Percentiles rank a stretch among this genome's conserved stretches.
Conservation (phyloP, 2,797 vertebrate genomes). For the Sibirionetta formosa region DNA sequence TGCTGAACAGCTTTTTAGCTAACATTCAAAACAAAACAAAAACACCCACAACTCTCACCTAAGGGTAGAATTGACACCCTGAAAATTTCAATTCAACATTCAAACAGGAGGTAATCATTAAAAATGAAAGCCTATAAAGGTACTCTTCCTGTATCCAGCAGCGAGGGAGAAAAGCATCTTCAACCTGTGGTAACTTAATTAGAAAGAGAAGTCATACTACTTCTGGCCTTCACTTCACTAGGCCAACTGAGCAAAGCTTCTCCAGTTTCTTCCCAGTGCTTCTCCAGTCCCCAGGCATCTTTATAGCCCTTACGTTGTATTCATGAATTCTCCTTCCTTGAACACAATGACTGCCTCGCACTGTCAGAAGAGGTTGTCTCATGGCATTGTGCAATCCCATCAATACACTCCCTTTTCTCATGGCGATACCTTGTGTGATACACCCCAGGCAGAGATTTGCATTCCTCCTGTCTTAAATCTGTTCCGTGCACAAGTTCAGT, state of each 20-base stretch:
- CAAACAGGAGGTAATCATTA: neutral
- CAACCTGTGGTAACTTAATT: neutral
- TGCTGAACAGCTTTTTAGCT: neutral
- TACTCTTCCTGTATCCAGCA: neutral
- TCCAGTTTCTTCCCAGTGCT: neutral
- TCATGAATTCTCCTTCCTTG: neutral
- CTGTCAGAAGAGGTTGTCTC: neutral
- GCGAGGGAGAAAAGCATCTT: neutral
- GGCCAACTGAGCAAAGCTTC: neutral
- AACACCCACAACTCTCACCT: neutral
- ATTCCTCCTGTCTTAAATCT: neutral
- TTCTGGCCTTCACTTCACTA: neutral
- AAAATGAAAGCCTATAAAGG: neutral
- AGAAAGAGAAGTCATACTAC: neutral
- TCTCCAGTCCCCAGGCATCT: neutral
- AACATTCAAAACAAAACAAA: neutral
- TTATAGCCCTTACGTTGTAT: neutral
- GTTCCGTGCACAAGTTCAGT: neutral
- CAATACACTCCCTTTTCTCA: fast-evolving
- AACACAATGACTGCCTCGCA: neutral
- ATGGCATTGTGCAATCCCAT: neutral
- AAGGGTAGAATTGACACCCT: neutral
- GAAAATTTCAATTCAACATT: neutral
- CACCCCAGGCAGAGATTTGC: neutral
- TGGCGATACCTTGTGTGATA: neutral